Evolutionary conservation across 2,888 invertebrate genomes (phyloP).

Genomic region (Chouioia cunea): DNA sequence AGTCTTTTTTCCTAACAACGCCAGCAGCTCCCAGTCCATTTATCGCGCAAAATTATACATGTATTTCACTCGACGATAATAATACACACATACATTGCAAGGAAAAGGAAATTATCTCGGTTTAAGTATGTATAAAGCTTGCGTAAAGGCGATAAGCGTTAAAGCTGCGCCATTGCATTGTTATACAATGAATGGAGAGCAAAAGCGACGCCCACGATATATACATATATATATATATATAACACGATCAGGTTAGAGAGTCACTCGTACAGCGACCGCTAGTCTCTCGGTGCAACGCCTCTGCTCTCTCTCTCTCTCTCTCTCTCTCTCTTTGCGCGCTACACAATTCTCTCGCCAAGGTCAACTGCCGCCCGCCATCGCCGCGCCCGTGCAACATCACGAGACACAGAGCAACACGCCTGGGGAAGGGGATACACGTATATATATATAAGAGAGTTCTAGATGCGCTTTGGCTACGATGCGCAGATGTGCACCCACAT

Average conservation of each 20-base stretch:
- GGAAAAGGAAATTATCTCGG: neutral
- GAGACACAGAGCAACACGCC: no score
- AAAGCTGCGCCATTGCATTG: conserved; percentile 16
- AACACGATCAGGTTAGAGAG: conserved; percentile 32
- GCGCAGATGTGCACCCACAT: no score
- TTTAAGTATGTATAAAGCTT: neutral
- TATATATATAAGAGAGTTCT: conserved; percentile 27
- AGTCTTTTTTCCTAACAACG: no score
- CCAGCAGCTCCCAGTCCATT: no score
- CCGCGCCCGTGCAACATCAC: no score
- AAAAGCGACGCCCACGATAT: conserved; percentile 12
- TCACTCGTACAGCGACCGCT: conserved; percentile 38
- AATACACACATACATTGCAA: neutral
- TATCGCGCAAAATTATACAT: no score
- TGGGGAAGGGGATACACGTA: no score
- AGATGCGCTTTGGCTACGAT: no score
- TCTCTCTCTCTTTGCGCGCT: no score
- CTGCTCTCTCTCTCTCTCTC: neutral
- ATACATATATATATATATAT: no score
- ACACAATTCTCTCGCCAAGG: conserved; percentile 12
- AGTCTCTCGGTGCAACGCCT: neutral
- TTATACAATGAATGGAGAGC: conserved; percentile 29
- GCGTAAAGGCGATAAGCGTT: no score
- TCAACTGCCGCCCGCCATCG: neutral
- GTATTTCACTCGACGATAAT: no score